Conservation (phyloP, 2,797 vertebrate genomes). For the Microctenopoma stevenorrisi region DNA sequence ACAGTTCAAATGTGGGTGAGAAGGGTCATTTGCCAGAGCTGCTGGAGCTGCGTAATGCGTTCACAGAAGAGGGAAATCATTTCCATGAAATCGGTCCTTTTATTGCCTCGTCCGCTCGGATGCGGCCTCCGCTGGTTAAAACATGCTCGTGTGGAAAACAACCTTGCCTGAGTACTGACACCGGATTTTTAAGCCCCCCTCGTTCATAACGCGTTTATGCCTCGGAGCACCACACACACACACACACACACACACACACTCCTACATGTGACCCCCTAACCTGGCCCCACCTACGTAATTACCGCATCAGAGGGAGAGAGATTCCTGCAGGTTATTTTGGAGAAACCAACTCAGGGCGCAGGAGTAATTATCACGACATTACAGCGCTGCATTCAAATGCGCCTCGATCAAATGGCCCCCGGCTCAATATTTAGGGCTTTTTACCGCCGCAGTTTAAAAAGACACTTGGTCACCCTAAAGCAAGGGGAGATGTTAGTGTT, state of each 20-base stretch:
- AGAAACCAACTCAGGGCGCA: constrained; percentile 66
- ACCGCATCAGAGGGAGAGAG: constrained; percentile 79
- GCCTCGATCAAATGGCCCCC: constrained; percentile 74
- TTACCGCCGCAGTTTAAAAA: constrained; percentile 51
- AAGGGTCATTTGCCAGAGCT: too few relatives aligned
- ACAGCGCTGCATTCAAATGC: constrained; percentile 79
- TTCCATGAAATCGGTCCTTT: constrained; percentile 13
- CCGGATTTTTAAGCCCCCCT: constrained; percentile 5
- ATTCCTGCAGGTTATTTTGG: constrained; percentile 82
- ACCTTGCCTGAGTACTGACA: constrained; percentile 60
- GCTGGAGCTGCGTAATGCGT: too few relatives aligned
- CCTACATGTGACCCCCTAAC: constrained; percentile 79
- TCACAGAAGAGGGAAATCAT: too few relatives aligned
- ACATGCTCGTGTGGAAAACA: constrained; percentile 57
- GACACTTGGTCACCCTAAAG: constrained; percentile 60
- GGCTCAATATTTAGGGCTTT: constrained; percentile 65
- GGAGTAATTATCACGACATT: constrained; percentile 79
- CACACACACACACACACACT: constrained; percentile 4
- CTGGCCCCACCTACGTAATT: constrained; percentile 84
- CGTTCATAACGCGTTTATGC: constrained; percentile 65
- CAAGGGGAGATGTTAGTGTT: constrained; percentile 64
- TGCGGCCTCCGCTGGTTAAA: constrained; percentile 54
- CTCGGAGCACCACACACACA: constrained; percentile 53
- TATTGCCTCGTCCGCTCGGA: neutral
- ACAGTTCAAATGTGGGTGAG: neutral